These are phyloP conservation scores for Lottia gigantea DNA, from an alignment of 2,888 invertebrate species.

Conservation along the genomic window DNA sequence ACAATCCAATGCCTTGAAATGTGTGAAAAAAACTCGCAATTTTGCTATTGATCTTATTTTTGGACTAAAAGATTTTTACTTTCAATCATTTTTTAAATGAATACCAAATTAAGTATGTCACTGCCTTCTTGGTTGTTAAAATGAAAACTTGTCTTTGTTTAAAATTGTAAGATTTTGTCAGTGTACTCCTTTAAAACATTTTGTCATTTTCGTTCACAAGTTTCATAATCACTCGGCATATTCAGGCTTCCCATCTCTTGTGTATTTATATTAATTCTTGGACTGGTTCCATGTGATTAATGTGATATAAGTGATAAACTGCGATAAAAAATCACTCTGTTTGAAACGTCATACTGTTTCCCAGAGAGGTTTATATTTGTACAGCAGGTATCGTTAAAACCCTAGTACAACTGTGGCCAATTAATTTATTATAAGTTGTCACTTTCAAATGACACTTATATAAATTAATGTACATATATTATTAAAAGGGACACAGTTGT, in stretches of 20 bases:
- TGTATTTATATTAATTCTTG: constrained; percentile 3
- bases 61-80: no score
- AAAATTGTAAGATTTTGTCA: no score
- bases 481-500: constrained; percentile 21
- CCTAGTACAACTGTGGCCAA: constrained; percentile 18
- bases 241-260: background rate
- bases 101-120: no score
- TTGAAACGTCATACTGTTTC: background rate
- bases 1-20: no score
- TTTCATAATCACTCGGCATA: constrained; percentile 10
- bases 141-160: no score
- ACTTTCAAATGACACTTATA: no score
- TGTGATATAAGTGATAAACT: background rate
- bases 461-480: constrained; percentile 24
- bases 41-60: no score
- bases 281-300: constrained; percentile 4
- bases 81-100: no score
- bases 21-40: no score
- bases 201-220: constrained; percentile 2
- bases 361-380: constrained; percentile 32
- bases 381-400: constrained; percentile 32
- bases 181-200: no score
- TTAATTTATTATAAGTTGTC: no score
- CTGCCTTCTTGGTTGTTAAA: no score
- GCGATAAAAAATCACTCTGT: constrained; percentile 1